Base-by-base conservation (phyloP, 2,797 vertebrate genomes). In the Taenioides sp. region DNA sequence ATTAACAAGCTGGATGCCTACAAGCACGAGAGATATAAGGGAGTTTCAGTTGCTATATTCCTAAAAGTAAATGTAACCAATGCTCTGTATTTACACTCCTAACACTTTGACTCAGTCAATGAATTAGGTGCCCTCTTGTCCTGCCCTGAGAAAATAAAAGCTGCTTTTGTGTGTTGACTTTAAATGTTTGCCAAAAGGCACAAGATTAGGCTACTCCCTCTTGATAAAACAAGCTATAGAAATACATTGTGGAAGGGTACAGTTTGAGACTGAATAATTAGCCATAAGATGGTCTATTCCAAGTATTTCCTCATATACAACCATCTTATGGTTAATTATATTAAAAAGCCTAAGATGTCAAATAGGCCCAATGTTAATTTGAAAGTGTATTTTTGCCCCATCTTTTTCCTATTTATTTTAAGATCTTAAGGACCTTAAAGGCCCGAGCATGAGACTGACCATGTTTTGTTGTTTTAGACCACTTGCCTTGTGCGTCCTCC, bases 401-500 rank as follows among this genome's bases (percentile, higher is more conserved):
- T 43, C 34, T 34, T 14, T 16, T 47, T 16, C 43, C 14, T 47
- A 47, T 47, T 40, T 47, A 47, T 47, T 43, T 47, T 47, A 16
- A 17, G 43, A 47, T 47, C 12, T 47, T 47, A 47, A 47, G 3
- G 12, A 12, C 2, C 40, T 12, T 3, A 43, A 43, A 47, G 43
- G 43, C 43, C 43, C 1, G 12, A 43, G 40, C 40, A 43, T 43
- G 40, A 43, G 0, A 2, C 9, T 43, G 40, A 2, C 14, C 40
- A n/a, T n/a, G n/a, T n/a, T n/a, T n/a, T n/a, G n/a, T n/a, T n/a
- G n/a, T n/a, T n/a, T n/a, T n/a, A n/a, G n/a, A n/a, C n/a, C 16
- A 23, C 78, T 67, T 77, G 92, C 91, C 91, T 87, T 75, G 81
- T 4, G 75, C 11, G 0, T 70, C 83, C 1, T 84, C 84, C 67